Percentiles rank a stretch among this genome's conserved stretches.
Evolutionary conservation across 2,113 vertebrate genomes (phyloP).

Genomic region (Oceanodroma tethys): DNA sequence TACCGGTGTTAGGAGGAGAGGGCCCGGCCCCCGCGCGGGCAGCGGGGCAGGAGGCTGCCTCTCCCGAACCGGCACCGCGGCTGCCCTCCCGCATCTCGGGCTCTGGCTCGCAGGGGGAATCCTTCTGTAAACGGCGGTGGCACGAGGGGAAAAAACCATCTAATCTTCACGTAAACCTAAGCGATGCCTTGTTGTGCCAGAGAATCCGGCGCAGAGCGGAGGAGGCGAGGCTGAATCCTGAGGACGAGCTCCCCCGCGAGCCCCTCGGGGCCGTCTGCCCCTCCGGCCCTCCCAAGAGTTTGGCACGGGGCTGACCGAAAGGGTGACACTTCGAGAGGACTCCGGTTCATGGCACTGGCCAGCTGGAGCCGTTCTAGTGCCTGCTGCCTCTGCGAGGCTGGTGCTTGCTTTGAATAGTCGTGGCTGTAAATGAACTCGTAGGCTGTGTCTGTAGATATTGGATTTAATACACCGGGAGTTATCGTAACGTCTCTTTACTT

Average conservation of each 20-base stretch:
- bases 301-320: rapidly evolving
- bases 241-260: neutral
- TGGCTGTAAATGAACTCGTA: neutral
- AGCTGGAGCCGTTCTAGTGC: neutral
- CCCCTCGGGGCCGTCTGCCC: neutral
- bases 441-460: neutral
- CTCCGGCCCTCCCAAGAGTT: rapidly evolving
- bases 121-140: rapidly evolving
- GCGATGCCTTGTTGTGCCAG: neutral
- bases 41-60: slow-evolving; percentile 32
- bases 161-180: neutral
- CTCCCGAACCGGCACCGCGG: neutral
- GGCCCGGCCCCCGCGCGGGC: slow-evolving; percentile 56
- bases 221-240: neutral
- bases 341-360: rapidly evolving
- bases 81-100: neutral
- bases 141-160: neutral
- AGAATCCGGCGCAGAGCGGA: rapidly evolving
- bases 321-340: neutral
- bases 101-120: rapidly evolving
- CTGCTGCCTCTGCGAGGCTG: neutral
- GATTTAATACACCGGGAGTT: neutral
- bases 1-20: slow-evolving; percentile 77
- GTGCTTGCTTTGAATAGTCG: neutral
- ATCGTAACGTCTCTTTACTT: rapidly evolving